Evolutionary conservation across 2,113 vertebrate species (phyloP).

Genomic region (Eclectus roratus): DNA sequence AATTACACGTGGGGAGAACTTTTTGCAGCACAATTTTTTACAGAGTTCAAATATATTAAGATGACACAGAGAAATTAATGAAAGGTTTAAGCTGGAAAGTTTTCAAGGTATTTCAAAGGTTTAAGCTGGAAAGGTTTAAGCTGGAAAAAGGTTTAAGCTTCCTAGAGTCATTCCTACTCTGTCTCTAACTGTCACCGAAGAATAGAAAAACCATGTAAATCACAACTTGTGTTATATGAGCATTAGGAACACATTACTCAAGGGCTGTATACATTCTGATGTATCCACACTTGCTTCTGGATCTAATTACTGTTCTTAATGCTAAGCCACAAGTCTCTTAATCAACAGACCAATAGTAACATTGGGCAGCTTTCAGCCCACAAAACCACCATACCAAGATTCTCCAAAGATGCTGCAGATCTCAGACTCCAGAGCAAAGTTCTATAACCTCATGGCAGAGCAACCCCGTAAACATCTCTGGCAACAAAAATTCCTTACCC

Average conservation of each 20-base stretch:
- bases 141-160: conserved; percentile 33
- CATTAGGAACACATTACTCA: background rate
- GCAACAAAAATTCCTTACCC: background rate
- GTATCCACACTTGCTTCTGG: background rate
- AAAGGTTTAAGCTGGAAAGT: conserved; percentile 37
- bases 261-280: background rate
- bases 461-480: background rate
- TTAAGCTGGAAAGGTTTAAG: conserved; percentile 30
- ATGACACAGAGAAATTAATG: conserved; percentile 24
- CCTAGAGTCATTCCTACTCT: background rate
- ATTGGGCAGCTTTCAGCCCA: background rate
- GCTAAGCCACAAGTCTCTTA: background rate
- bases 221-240: background rate
- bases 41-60: conserved; percentile 22
- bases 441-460: background rate
- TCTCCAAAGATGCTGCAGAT: background rate
- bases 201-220: background rate
- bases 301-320: background rate
- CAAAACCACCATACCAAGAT: background rate
- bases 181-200: background rate
- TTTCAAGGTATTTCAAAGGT: background rate
- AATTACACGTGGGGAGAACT: conserved; percentile 10
- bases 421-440: background rate
- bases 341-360: background rate
- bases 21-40: conserved; percentile 20